These are phyloP conservation scores for Eurystomus glaucurus DNA, from an alignment of 2,797 vertebrate genomes.

Conservation along the genomic window DNA sequence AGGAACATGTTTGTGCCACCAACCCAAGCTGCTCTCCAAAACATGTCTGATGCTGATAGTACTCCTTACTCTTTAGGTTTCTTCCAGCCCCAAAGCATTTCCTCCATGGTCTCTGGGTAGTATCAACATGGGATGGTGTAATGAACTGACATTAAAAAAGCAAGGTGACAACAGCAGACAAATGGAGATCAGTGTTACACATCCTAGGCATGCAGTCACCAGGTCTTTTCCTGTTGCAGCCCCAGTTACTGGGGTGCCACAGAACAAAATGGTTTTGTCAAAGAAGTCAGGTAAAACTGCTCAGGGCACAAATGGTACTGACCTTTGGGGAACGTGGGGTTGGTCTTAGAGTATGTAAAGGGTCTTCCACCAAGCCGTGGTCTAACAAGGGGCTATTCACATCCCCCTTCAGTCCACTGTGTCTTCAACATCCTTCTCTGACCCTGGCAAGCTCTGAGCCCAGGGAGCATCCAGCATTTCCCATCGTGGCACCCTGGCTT, in stretches of 20 bases:
- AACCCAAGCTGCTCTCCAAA: neutral
- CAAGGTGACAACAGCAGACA: neutral
- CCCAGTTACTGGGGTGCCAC: neutral
- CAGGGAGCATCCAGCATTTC: neutral
- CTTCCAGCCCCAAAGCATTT: neutral
- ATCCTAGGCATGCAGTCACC: neutral
- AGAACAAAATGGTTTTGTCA: neutral
- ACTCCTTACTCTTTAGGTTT: neutral
- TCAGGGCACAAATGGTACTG: neutral
- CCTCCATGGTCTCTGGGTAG: neutral
- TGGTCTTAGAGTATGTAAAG: neutral
- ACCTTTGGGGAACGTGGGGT: neutral
- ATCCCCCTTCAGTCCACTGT: neutral
- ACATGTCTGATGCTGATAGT: neutral
- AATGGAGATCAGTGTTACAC: neutral
- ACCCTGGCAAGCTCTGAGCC: neutral
- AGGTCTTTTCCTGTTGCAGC: neutral
- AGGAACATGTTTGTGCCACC: neutral
- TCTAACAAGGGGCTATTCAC: neutral
- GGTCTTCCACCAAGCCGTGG: neutral
- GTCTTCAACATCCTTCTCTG: neutral
- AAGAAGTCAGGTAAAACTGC: neutral
- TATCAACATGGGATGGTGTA: neutral
- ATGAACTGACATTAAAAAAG: neutral
- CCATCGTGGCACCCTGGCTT: neutral